A percentile compares a stretch with the other conserved stretches of the same genome.
phyloP scores from a whole-genome alignment of 1,140 invertebrate genomes.

The Heliconius melpomene region DNA sequence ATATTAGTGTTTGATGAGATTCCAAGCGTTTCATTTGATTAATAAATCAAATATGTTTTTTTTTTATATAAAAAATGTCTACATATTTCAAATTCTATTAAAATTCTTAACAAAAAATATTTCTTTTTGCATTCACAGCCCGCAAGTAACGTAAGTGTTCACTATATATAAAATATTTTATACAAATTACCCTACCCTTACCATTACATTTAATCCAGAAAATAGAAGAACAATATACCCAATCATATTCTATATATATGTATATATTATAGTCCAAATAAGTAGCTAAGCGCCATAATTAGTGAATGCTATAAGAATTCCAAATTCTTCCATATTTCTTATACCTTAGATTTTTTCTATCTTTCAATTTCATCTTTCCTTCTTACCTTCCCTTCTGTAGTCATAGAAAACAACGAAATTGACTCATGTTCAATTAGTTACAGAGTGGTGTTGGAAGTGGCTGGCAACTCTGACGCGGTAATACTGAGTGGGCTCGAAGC shows the following conservation, averaged over 20 bases:
- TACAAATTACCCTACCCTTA: not conserved
- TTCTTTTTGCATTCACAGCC: conserved; percentile 1
- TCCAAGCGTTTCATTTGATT: too few relatives aligned
- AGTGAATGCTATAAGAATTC: not conserved
- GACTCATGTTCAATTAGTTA: conserved; percentile 87
- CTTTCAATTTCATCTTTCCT: conserved; percentile 43
- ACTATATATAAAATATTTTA: not conserved
- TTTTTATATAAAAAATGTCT: too few relatives aligned
- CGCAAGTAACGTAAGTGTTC: conserved; percentile 12
- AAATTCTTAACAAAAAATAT: not conserved
- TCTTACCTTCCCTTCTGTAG: conserved; percentile 51
- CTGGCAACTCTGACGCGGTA: conserved; percentile 91
- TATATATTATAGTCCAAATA: not conserved
- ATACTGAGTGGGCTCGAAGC: conserved; percentile 89
- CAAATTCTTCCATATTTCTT: not conserved
- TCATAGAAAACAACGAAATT: conserved; percentile 69
- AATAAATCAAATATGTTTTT: too few relatives aligned
- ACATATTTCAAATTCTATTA: not conserved
- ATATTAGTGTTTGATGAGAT: too few relatives aligned
- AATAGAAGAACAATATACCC: not conserved
- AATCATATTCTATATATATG: not conserved
- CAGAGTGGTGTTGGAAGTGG: conserved; percentile 93
- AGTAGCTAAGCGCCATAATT: not conserved
- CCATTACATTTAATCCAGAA: not conserved
- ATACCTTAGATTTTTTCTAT: not conserved